Evolutionary conservation across 2,797 vertebrate genomes (phyloP), one percentile per base, ranked within the genome.

Genomic region (Oreonectes daqikongensis): DNA sequence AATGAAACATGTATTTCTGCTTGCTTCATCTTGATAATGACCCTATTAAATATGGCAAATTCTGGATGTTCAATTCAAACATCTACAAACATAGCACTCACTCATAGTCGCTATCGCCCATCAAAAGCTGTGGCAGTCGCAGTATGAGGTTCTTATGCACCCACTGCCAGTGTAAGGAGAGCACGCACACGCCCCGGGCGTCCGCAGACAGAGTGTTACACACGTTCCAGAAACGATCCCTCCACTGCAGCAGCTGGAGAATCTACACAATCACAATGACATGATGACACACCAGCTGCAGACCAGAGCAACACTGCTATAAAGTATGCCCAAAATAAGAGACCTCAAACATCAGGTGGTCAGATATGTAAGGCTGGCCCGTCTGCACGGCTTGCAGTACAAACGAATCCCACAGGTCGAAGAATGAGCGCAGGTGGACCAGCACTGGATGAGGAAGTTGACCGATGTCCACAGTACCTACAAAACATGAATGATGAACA

Each of bases 101-200:
- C 96, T 96, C 95, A 7, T 92, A 90, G 32, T 90, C 86, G 69
- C 91, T 85, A 3, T 93, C 92, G 82, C 93, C 95, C 64, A 92
- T 84, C 69, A 98, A 90, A 66, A 96, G 92, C 75, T 92, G 91
- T 6, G 96, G 95, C 63, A 96, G 89, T 20, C 91, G 91, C 44
- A 85, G 82, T 78, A 97, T 90, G 17, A 97, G 89, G 83, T 96
- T 93, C 64, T 99, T 99, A 83, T 93, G 93, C 73, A 99, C 93
- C 98, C 98, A 99, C 84, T 96, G 95, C 97, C 98, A 99, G 87
- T 99, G 97, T 69, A 99, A 89, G 1, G 96, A 94, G 26, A 99
- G 90, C 53, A 97, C 90, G 0, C 95, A 92, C 78, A 98, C 82
- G 4, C 95, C 96, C 1, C 91, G 79, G 0, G 92, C 81, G 83